These are phyloP conservation scores for Nebria ingens DNA, from an alignment of 1,140 invertebrate species.

Conservation along the genomic window DNA sequence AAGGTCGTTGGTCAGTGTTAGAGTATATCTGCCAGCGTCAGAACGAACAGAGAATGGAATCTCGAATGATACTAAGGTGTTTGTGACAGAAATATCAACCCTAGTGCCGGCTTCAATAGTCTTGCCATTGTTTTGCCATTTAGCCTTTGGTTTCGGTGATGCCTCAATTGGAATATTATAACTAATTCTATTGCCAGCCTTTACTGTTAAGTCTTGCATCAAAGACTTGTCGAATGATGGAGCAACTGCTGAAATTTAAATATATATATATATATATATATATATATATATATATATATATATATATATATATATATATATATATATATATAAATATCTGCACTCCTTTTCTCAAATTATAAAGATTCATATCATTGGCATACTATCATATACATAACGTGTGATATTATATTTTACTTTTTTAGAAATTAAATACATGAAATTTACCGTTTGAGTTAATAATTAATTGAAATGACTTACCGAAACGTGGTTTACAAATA, in stretches of 20 bases:
- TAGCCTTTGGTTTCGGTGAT: conserved; percentile 67
- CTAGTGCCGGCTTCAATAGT: conserved; percentile 51
- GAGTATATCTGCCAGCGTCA: conserved; percentile 75
- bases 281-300: no score
- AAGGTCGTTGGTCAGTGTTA: conserved; percentile 76
- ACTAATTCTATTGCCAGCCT: conserved; percentile 80
- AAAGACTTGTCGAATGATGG: conserved; percentile 76
- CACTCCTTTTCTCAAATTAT: no score
- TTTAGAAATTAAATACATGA: conserved; percentile 16
- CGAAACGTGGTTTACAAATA: conserved; percentile 73
- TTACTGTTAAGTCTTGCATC: conserved; percentile 77
- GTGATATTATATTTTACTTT: no score
- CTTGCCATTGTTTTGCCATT: conserved; percentile 84
- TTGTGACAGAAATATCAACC: conserved; percentile 59
- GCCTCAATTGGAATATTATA: conserved; percentile 83
- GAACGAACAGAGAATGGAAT: conserved; percentile 71
- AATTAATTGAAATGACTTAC: conserved; percentile 24
- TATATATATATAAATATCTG: no score
- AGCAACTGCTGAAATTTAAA: conserved; percentile 41
- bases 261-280: no score
- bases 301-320: no score
- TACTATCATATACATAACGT: no score
- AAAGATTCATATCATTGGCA: no score
- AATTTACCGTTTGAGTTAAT: conserved; percentile 21
- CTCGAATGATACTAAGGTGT: conserved; percentile 72